Evolutionary conservation across 2,113 vertebrate species (phyloP), one percentile per base, ranked within the genome.

Genomic region (Eulacestoma nigropectus): DNA sequence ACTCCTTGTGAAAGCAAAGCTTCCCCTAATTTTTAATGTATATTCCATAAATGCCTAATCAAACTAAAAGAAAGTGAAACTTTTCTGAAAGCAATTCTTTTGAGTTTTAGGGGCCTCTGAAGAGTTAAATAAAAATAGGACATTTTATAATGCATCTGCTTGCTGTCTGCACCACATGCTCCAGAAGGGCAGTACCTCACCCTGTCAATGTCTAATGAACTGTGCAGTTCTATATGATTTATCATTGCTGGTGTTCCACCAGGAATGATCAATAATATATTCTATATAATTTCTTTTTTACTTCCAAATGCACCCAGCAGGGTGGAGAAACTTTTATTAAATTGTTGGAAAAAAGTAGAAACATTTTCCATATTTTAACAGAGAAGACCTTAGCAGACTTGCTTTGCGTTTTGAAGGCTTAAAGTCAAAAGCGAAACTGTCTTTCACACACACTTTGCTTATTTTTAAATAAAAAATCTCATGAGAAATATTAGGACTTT

Each of bases 181-280:
- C 35, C 88, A 88, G 79, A 89, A 84, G 63, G 78, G 63, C 84
- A 63, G 69, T 87, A 55, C 76, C 81, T 95, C 83, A 80, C 87
- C 93, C 77, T 91, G 79, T 97, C 93, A 92, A 96, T 96, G 76
- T 89, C 95, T 97, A 97, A 97, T 96, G 96, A 98, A 96, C 84
- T 94, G 95, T 93, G 68, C 68, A 90, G 70, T 91, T 89, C 91
- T 37, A 42, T 92, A 76, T 88, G 91, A 96, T 94, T 96, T 94
- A 91, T 92, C 67, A 21, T 84, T 96, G 92, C 53, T 88, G 59
- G 86, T 96, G 62, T 87, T 93, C 73, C 82, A 90, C 90, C 50
- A 93, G 83, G 94, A 97, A 87, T 89, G 84, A 96, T 96, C 97
- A 96, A 97, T 97, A 97, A 89, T 87, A 72, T 87, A 94, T 89